These are phyloP conservation scores for Tauraco hartlaubi DNA, from an alignment of 2,797 vertebrate species.

Conservation along the genomic window DNA sequence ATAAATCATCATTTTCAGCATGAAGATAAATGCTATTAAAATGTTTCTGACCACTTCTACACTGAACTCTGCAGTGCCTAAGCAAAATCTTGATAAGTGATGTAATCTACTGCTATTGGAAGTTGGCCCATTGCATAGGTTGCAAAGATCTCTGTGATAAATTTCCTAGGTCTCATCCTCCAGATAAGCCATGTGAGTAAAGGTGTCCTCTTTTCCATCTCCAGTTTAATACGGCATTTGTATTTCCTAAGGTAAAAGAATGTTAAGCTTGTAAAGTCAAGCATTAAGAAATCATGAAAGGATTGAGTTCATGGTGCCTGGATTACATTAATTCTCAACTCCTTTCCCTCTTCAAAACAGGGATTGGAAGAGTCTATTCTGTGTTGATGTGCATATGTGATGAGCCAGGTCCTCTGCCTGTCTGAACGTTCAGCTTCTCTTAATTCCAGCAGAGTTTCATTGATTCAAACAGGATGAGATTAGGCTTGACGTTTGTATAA, in stretches of 20 bases:
- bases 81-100: conserved; percentile 8
- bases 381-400: not conserved
- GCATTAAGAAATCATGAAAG: not conserved
- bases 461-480: not conserved
- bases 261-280: not conserved
- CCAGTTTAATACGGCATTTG: not conserved
- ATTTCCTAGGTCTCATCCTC: not conserved
- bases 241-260: not conserved
- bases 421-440: not conserved
- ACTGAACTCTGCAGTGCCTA: not conserved
- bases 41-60: not conserved
- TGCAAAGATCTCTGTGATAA: conserved; percentile 1
- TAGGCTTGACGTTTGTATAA: not conserved
- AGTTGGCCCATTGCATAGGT: not conserved
- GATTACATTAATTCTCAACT: not conserved
- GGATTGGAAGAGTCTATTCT: not conserved
- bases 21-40: conserved; percentile 4
- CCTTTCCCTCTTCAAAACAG: not conserved
- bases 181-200: not conserved
- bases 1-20: conserved; percentile 41
- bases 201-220: not conserved
- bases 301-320: not conserved
- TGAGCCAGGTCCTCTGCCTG: not conserved
- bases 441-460: not conserved
- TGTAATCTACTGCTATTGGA: not conserved